A percentile compares a stretch with the other conserved stretches of the same genome.
These are phyloP conservation scores for Zaprionus obscuricornis DNA, from an alignment of 2,888 invertebrate genomes.

Conservation along the genomic window DNA sequence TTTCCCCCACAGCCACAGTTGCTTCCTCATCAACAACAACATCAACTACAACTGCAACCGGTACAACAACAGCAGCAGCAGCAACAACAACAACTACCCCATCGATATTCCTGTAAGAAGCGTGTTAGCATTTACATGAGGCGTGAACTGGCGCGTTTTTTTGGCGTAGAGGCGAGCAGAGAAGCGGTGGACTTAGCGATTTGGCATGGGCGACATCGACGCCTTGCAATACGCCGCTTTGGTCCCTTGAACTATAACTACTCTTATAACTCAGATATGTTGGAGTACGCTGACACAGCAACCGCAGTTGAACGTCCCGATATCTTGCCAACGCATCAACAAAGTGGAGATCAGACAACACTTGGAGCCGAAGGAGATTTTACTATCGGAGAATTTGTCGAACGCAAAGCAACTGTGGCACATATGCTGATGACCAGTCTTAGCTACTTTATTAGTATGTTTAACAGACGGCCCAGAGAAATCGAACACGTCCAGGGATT, in stretches of 20 bases:
- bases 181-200: slow-evolving; percentile 79
- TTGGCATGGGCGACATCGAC: slow-evolving; percentile 82
- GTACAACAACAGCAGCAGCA: slow-evolving; percentile 32
- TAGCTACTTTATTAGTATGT: slow-evolving; percentile 84
- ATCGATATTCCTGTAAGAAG: slow-evolving; percentile 75
- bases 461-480: slow-evolving; percentile 84
- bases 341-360: slow-evolving; percentile 60
- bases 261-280: too few relatives aligned
- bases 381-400: slow-evolving; percentile 81
- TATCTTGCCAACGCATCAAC: slow-evolving; percentile 81
- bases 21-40: slow-evolving; percentile 35
- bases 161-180: slow-evolving; percentile 81
- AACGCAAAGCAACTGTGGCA: slow-evolving; percentile 81
- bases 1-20: slow-evolving; percentile 34
- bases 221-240: slow-evolving; percentile 82
- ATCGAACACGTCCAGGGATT: slow-evolving; percentile 16
- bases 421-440: slow-evolving; percentile 81
- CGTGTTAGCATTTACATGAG: slow-evolving; percentile 81
- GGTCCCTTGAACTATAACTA: slow-evolving; percentile 46
- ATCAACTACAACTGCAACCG: slow-evolving; percentile 44
- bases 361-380: slow-evolving; percentile 63
- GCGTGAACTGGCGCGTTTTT: slow-evolving; percentile 81
- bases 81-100: slow-evolving; percentile 39
- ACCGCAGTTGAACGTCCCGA: slow-evolving; percentile 81
- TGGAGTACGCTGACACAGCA: slow-evolving; percentile 33